Percentiles rank a stretch among this genome's conserved stretches.
Evolutionary conservation across 2,888 invertebrate genomes (phyloP).

Genomic region (Macropis europaea): DNA sequence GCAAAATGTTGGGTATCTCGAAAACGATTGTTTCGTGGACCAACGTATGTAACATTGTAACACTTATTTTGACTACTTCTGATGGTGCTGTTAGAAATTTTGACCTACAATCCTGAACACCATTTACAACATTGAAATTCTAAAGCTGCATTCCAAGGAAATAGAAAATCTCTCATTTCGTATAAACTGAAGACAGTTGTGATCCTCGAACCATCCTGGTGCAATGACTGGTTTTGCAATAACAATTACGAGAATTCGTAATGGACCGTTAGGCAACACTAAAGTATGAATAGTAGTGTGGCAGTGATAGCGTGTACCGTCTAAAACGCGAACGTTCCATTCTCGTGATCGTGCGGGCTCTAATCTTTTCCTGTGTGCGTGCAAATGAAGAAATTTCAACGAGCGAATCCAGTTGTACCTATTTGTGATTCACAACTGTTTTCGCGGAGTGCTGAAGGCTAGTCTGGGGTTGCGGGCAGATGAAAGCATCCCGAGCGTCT

Average conservation of each 20-base stretch:
- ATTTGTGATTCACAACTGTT: slow-evolving; percentile 40
- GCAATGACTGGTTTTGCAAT: background rate
- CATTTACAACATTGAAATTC: too few species aligned
- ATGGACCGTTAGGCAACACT: slow-evolving; percentile 9
- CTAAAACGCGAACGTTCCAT: slow-evolving; percentile 2
- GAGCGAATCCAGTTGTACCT: slow-evolving; percentile 34
- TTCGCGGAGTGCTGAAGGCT: slow-evolving; percentile 17
- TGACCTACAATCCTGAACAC: too few species aligned
- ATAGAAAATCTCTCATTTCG: too few species aligned
- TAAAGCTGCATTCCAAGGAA: too few species aligned
- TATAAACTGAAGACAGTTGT: too few species aligned
- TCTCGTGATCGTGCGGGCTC: slow-evolving; percentile 3
- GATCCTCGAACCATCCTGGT: background rate
- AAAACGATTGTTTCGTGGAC: too few species aligned
- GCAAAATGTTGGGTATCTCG: too few species aligned
- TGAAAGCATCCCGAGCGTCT: slow-evolving; percentile 8
- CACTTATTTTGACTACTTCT: too few species aligned
- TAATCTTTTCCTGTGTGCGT: slow-evolving; percentile 18
- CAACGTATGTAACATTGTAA: too few species aligned
- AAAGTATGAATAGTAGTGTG: slow-evolving; percentile 10
- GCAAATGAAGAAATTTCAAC: slow-evolving; percentile 42
- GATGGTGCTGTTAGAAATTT: too few species aligned
- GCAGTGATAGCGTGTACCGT: background rate
- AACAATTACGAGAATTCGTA: slow-evolving; percentile 17
- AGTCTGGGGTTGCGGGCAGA: background rate